These are phyloP conservation scores for Ericerus pela DNA, from an alignment of 1,140 invertebrate species.

Conservation along the genomic window DNA sequence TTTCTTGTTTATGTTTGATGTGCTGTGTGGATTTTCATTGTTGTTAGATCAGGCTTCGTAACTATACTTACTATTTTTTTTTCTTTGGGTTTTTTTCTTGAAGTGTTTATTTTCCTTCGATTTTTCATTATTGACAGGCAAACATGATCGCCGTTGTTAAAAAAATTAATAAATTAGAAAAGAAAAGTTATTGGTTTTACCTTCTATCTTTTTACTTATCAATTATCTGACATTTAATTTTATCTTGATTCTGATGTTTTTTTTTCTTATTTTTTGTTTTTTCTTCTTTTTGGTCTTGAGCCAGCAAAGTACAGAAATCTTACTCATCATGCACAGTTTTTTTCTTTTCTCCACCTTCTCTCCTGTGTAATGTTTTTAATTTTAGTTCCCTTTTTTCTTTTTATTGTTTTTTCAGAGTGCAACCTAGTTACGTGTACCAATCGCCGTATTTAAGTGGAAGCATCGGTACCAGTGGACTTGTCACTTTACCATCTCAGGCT, in stretches of 20 bases:
- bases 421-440: constrained; percentile 33
- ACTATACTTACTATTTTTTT: too few species aligned
- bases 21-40: background rate
- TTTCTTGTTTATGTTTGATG: constrained; percentile 9
- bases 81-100: too few species aligned
- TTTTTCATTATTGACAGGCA: too few species aligned
- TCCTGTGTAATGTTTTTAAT: too few species aligned
- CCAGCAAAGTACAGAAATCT: background rate
- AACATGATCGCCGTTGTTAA: too few species aligned
- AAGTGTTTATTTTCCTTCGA: too few species aligned
- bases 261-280: background rate
- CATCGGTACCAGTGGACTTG: constrained; percentile 16
- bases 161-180: too few species aligned
- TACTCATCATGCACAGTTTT: background rate
- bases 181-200: too few species aligned
- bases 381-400: too few species aligned
- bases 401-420: constrained; percentile 26
- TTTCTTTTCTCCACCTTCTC: too few species aligned
- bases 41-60: constrained; percentile 9
- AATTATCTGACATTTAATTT: background rate
- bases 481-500: constrained; percentile 23
- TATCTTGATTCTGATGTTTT: background rate
- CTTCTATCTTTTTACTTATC: too few species aligned
- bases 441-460: constrained; percentile 26
- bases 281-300: background rate